Evolutionary conservation across 2,113 vertebrate genomes (phyloP).

Genomic region (Himantopus leucocephalus): DNA sequence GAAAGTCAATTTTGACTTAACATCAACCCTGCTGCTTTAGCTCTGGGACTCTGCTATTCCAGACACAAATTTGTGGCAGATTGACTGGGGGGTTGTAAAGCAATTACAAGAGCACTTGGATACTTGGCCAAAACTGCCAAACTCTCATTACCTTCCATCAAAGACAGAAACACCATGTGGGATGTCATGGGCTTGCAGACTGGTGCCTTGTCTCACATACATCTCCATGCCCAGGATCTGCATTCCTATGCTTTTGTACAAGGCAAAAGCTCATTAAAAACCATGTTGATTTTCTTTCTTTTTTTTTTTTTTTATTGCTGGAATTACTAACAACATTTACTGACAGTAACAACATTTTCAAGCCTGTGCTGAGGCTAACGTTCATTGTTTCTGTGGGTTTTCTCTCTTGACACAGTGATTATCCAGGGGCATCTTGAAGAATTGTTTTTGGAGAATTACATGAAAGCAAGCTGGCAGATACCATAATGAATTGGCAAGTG

Average conservation of each 20-base stretch:
- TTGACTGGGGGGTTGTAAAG: slow-evolving; percentile 44
- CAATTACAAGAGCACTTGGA: slow-evolving; percentile 59
- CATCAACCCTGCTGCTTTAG: slow-evolving; percentile 56
- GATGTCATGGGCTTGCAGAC: slow-evolving; percentile 13
- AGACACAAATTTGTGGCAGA: slow-evolving; percentile 60
- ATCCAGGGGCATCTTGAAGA: neutral
- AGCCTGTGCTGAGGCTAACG: neutral
- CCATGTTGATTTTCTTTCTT: neutral
- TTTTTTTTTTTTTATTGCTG: neutral
- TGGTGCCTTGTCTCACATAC: neutral
- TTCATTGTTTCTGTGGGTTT: neutral
- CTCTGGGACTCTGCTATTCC: slow-evolving; percentile 46
- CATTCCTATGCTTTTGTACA: neutral
- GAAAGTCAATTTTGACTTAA: slow-evolving; percentile 70
- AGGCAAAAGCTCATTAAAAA: neutral
- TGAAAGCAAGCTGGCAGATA: neutral
- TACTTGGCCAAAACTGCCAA: slow-evolving; percentile 37
- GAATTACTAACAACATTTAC: neutral
- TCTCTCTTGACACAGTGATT: neutral
- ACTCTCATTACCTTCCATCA: slow-evolving; percentile 31
- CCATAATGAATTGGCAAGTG: neutral
- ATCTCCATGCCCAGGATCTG: neutral
- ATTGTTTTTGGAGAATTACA: neutral
- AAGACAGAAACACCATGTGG: slow-evolving; percentile 22
- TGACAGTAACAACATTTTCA: neutral